These are phyloP conservation scores for Nudaria mundana DNA, from an alignment of 2,888 invertebrate genomes.

Conservation along the genomic window DNA sequence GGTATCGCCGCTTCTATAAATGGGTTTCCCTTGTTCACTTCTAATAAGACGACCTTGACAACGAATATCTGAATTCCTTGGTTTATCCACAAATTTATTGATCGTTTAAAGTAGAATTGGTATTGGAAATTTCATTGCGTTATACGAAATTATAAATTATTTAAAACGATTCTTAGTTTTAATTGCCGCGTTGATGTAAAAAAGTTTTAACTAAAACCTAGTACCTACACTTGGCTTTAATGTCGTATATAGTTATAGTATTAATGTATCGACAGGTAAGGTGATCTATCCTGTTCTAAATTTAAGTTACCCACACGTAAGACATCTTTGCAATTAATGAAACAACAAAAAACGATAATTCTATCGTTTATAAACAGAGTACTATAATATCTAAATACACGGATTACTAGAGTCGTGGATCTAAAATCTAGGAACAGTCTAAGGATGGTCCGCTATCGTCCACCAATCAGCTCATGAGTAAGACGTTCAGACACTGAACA, in stretches of 20 bases:
- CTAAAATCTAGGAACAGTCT: constrained; percentile 38
- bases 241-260: too few species aligned
- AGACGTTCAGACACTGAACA: constrained; percentile 11
- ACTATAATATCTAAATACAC: constrained; percentile 18
- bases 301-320: too few species aligned
- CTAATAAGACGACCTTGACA: constrained; percentile 53
- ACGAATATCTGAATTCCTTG: constrained; percentile 19
- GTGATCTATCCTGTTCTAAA: too few species aligned
- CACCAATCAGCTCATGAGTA: constrained; percentile 38
- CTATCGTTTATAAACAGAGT: neutral
- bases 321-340: too few species aligned
- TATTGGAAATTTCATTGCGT: constrained; percentile 29
- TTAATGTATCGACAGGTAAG: too few species aligned
- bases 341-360: too few species aligned
- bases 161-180: constrained; percentile 3
- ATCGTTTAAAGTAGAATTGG: constrained; percentile 33
- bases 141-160: constrained; percentile 12
- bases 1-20: constrained; percentile 54
- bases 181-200: neutral
- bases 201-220: too few species aligned
- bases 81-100: constrained; percentile 33
- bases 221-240: too few species aligned
- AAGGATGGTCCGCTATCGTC: constrained; percentile 24
- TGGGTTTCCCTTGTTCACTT: constrained; percentile 74
- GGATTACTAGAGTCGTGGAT: constrained; percentile 38